Percentiles rank a stretch among this genome's conserved stretches.
phyloP scores from a whole-genome alignment of 2,113 vertebrate species.

The Salvator merianae region DNA sequence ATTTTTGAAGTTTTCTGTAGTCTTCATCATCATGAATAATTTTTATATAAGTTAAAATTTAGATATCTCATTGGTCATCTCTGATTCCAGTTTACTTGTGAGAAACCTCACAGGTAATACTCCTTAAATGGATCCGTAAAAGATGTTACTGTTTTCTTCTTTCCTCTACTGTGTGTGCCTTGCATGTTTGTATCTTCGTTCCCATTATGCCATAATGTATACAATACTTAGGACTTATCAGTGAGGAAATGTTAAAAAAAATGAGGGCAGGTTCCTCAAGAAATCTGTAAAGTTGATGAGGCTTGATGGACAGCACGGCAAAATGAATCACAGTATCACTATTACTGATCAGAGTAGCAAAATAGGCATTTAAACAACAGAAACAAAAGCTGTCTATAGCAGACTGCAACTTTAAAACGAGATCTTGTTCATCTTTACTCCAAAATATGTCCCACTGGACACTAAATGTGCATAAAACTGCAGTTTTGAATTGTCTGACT shows the following conservation, averaged over 20 bases:
- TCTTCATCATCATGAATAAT: background rate
- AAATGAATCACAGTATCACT: background rate
- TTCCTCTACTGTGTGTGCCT: background rate
- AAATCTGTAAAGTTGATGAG: background rate
- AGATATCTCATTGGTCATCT: background rate
- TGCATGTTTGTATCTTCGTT: background rate
- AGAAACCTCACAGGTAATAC: background rate
- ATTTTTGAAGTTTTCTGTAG: background rate
- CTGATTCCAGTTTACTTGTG: background rate
- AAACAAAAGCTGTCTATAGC: background rate
- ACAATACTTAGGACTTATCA: background rate
- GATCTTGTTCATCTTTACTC: background rate
- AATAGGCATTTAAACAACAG: background rate
- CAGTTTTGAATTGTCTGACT: background rate
- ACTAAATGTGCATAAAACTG: background rate
- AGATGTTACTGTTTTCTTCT: background rate
- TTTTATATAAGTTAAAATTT: background rate
- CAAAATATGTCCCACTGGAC: background rate
- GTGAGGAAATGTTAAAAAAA: background rate
- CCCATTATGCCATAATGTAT: background rate
- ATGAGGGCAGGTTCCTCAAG: background rate
- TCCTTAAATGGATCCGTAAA: background rate
- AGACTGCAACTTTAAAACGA: too few relatives aligned
- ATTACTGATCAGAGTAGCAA: background rate
- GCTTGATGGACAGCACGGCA: background rate